phyloP scores from a whole-genome alignment of 2,113 vertebrate genomes.

The Pituophis catenifer region DNA sequence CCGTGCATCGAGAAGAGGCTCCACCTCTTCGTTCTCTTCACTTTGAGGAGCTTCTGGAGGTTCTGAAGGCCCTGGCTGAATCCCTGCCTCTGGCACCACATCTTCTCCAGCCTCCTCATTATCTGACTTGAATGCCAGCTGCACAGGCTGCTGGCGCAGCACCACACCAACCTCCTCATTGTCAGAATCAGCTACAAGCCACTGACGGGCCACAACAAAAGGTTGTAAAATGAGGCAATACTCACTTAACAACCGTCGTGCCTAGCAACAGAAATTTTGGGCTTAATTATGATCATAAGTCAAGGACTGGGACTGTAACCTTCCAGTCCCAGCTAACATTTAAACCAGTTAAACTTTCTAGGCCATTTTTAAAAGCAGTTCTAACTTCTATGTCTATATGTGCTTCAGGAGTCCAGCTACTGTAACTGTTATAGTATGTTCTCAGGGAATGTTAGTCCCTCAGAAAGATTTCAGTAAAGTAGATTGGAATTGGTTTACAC shows the following conservation, averaged over 20 bases:
- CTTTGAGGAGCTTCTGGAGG: too few species aligned
- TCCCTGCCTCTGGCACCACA: too few species aligned
- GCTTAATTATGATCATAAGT: background rate
- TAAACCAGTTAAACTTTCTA: background rate
- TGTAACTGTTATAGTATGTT: background rate
- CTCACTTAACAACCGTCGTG: background rate
- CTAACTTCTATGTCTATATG: background rate
- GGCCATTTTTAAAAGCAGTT: background rate
- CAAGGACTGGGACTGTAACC: background rate
- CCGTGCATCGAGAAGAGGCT: too few species aligned
- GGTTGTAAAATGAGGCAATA: background rate
- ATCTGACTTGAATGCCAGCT: too few species aligned
- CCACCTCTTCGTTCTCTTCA: too few species aligned
- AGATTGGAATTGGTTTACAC: conserved; percentile 11
- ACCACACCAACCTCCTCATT: too few species aligned
- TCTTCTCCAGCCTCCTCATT: too few species aligned
- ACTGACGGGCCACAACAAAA: too few species aligned
- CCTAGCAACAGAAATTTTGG: background rate
- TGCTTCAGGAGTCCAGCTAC: background rate
- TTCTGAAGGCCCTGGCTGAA: too few species aligned
- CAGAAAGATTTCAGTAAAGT: accelerated
- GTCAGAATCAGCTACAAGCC: too few species aligned
- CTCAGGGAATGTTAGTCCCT: background rate
- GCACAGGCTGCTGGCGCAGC: too few species aligned
- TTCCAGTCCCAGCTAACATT: background rate